Conservation (phyloP, 2,888 invertebrate genomes). For the Drosophila formosana region DNA sequence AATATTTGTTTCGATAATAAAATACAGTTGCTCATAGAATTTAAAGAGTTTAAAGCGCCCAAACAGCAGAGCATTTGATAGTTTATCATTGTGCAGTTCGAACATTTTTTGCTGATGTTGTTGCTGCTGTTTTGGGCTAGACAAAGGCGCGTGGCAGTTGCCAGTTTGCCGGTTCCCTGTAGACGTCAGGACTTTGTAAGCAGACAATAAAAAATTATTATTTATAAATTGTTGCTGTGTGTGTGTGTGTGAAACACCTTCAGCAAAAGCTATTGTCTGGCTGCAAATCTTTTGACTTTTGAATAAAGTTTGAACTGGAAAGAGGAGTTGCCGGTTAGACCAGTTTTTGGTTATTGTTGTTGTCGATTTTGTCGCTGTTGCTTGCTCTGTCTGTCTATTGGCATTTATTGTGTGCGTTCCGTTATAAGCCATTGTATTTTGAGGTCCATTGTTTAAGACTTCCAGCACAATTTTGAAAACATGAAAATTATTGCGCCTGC, state of each 20-base stretch:
- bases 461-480: conserved; percentile 45
- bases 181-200: conserved; percentile 61
- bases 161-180: conserved; percentile 51
- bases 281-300: conserved; percentile 59
- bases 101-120: background rate
- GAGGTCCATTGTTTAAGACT: conserved; percentile 41
- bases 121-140: conserved; percentile 29
- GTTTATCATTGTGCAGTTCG: background rate
- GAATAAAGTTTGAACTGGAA: conserved; percentile 34
- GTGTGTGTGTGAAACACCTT: conserved; percentile 47
- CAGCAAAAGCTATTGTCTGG: conserved; percentile 40
- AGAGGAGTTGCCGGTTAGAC: conserved; percentile 15
- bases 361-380: conserved; percentile 27
- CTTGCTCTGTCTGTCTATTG: conserved; percentile 40
- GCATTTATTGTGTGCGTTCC: conserved; percentile 55
- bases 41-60: background rate
- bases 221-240: conserved; percentile 68
- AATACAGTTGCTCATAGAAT: too few relatives aligned
- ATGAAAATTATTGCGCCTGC: conserved; percentile 60
- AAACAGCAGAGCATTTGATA: background rate
- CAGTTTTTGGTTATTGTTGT: conserved; percentile 30
- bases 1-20: too few relatives aligned
- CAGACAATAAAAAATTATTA: conserved; percentile 73
- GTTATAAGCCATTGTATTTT: conserved; percentile 46
- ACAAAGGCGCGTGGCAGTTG: conserved; percentile 62